Percentiles rank a stretch among this genome's conserved stretches.
Conservation (phyloP, 30 jellyfish, hydroid and myxozoan genomes). For the Aurelia sp. region DNA sequence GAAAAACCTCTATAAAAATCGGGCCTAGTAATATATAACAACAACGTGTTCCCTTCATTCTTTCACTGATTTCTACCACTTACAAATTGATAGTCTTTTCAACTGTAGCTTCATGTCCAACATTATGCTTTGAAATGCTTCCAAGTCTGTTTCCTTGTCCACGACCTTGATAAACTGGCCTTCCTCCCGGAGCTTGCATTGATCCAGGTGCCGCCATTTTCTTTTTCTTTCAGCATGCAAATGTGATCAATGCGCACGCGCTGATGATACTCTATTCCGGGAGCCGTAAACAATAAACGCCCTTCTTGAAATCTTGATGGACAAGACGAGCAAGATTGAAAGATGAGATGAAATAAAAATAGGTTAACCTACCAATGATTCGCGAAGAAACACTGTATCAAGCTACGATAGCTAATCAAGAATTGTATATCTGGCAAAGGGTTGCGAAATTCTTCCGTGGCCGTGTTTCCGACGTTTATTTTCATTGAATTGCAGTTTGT, state of each 20-base stretch:
- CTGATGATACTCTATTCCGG: not conserved
- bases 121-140: slow-evolving; percentile 57
- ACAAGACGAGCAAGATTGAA: not conserved
- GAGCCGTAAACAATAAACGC: too few species aligned
- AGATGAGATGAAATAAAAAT: too few species aligned
- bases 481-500: too few species aligned
- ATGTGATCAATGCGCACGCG: slow-evolving; percentile 36
- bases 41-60: not conserved
- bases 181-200: slow-evolving; percentile 31
- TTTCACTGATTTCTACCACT: not conserved
- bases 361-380: too few species aligned
- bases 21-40: too few species aligned
- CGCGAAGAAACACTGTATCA: too few species aligned
- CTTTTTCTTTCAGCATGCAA: slow-evolving; percentile 1
- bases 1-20: too few species aligned
- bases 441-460: too few species aligned
- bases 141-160: slow-evolving; percentile 51
- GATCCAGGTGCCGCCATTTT: slow-evolving; percentile 43
- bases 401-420: too few species aligned
- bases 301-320: not conserved
- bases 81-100: slow-evolving; percentile 69
- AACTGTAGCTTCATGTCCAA: slow-evolving; percentile 54
- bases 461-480: too few species aligned
- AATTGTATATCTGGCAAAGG: too few species aligned
- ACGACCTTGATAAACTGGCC: slow-evolving; percentile 37